Conservation (phyloP, 2,797 vertebrate genomes). For the Pagetopsis macropterus region DNA sequence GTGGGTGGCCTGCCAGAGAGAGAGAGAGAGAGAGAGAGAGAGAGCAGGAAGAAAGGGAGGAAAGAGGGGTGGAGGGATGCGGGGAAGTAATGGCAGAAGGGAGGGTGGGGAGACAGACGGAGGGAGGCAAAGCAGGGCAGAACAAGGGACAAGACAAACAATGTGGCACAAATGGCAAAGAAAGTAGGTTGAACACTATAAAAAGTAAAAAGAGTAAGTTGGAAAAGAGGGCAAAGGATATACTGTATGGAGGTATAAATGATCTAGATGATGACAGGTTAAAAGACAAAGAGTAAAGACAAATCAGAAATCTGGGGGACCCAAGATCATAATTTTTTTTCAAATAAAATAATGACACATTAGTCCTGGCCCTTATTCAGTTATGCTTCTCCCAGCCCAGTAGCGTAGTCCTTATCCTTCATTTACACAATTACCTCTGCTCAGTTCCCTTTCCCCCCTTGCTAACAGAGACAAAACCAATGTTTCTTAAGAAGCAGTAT, state of each 20-base stretch:
- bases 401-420: conserved; percentile 23
- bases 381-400: conserved; percentile 12
- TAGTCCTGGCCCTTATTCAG: conserved; percentile 1
- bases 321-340: not conserved
- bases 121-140: conserved; percentile 51
- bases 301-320: conserved; percentile 3
- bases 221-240: conserved; percentile 15
- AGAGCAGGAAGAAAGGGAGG: conserved; percentile 42
- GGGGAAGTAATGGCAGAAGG: conserved; percentile 54
- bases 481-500: conserved; percentile 53
- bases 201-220: conserved; percentile 26
- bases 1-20: conserved; percentile 67
- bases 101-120: conserved; percentile 51
- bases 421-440: conserved; percentile 42
- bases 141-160: conserved; percentile 51
- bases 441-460: conserved; percentile 17
- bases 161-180: conserved; percentile 42
- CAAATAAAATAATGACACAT: not conserved
- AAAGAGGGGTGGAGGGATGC: conserved; percentile 46
- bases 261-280: conserved; percentile 19
- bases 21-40: conserved; percentile 26
- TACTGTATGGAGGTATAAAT: conserved; percentile 6
- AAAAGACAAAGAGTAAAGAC: conserved; percentile 17
- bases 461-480: conserved; percentile 59
- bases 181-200: conserved; percentile 44